phyloP scores from a whole-genome alignment of 2,797 vertebrate species.

The Peromyscus attwateri region DNA sequence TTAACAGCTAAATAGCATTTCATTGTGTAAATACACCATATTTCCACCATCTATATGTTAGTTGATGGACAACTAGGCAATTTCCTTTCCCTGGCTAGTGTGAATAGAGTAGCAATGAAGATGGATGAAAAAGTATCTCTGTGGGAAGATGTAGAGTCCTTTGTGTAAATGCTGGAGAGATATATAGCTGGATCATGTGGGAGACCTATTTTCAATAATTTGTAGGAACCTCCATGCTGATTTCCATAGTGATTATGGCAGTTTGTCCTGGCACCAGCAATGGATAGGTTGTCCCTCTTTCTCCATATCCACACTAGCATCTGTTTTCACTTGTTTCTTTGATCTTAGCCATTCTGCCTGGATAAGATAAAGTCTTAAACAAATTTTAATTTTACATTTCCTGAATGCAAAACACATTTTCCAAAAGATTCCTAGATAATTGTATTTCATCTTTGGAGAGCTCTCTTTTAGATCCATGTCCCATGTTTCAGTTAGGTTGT shows the following conservation, averaged over 20 bases:
- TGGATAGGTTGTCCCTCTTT: background rate
- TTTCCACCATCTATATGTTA: background rate
- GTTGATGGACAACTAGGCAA: background rate
- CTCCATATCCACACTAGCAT: background rate
- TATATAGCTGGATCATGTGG: background rate
- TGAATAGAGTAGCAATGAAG: background rate
- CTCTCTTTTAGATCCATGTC: background rate
- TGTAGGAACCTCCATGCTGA: background rate
- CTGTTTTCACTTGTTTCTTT: background rate
- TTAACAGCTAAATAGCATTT: background rate
- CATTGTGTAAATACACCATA: background rate
- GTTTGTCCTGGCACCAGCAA: background rate
- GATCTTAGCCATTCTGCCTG: background rate
- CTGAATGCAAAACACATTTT: background rate
- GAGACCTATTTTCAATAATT: background rate
- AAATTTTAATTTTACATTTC: background rate
- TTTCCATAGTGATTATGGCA: background rate
- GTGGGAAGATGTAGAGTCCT: no score
- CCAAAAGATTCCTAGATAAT: background rate
- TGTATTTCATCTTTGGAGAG: background rate
- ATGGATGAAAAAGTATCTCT: background rate
- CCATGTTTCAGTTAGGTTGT: background rate
- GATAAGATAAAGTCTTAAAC: background rate
- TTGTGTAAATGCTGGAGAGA: no score
- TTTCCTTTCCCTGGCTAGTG: background rate